Evolutionary conservation across 1,140 invertebrate genomes (phyloP), one percentile per base, ranked within the genome.

Genomic region (Drosophila biarmipes): DNA sequence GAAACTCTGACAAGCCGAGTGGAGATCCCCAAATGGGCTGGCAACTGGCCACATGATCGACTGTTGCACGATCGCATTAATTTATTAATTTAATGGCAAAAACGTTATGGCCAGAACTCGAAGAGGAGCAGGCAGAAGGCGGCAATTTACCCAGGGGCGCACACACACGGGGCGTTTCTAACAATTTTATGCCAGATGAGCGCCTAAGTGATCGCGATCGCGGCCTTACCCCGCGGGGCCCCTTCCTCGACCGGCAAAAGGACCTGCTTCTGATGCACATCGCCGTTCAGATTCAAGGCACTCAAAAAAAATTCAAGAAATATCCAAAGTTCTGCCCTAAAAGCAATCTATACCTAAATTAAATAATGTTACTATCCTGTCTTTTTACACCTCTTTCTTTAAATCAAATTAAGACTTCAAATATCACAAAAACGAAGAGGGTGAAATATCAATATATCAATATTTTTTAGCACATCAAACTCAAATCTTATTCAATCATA

Each of bases 21-120:
- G 21, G 21, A 38, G n/a, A 48, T 51, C 53, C 17, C 21, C 35
- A 17, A 38, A 45, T 38, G 48, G 10, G 6, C 40, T 51, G 46
- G 59, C 29, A 34, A 58, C 56, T 35, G 62, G 72, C 63, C 56
- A 62, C 58, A 77, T 74, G 55, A 79, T 74, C 56, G 55, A 72
- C 66, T 80, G 52, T 49, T 71, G 63, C 78, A 90, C 79, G 90
- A 90, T 90, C 81, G 79, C 80, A 91, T 91, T 91, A 91, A 91
- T 91, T 91, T 91, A 91, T 91, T 91, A 91, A 91, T 91, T 91
- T 91, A 91, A 91, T 91, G 90, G 90, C 79, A 84, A 87, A 91
- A 91, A 86, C 80, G 86, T 90, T 90, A 80, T 85, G 58, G 56
- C 78, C 61, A 63, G 27, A 19, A 21, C 63, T 37, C 58, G 19